These are phyloP conservation scores for Gryllus bimaculatus DNA, from an alignment of 1,140 invertebrate species.

Conservation along the genomic window DNA sequence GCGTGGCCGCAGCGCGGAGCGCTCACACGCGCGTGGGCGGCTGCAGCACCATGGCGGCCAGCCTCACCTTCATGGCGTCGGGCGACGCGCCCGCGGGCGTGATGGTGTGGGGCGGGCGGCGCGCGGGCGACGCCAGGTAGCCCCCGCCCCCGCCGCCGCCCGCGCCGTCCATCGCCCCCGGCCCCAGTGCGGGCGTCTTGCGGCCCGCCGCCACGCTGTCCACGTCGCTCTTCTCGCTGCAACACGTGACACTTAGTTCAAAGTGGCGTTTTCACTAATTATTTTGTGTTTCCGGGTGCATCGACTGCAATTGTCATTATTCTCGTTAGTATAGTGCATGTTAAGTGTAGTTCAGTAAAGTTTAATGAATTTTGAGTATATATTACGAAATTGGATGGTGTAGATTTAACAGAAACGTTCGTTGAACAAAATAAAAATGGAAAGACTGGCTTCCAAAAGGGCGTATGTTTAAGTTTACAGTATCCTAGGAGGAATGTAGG, in stretches of 20 bases:
- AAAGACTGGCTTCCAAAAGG: too few species aligned
- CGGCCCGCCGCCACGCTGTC: conserved; percentile 17
- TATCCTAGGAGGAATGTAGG: too few species aligned
- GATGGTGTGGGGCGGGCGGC: conserved; percentile 28
- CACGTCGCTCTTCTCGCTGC: conserved; percentile 20
- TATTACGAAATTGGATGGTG: too few species aligned
- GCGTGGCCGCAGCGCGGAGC: neutral
- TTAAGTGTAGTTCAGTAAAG: too few species aligned
- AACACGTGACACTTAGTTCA: neutral
- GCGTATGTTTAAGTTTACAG: too few species aligned
- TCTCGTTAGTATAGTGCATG: too few species aligned
- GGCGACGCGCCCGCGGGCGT: conserved; percentile 40
- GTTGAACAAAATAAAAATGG: too few species aligned
- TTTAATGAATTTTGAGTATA: too few species aligned
- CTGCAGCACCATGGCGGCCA: conserved; percentile 65
- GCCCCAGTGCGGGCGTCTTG: conserved; percentile 16
- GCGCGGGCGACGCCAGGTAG: conserved; percentile 22
- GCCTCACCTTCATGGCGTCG: conserved; percentile 67
- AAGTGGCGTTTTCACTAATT: neutral
- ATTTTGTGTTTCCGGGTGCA: too few species aligned
- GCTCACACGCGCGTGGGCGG: conserved; percentile 58
- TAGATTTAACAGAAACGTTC: too few species aligned
- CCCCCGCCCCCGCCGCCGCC: conserved; percentile 12
- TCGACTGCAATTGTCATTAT: too few species aligned
- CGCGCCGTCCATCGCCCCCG: neutral